Base-by-base conservation (phyloP, 1,140 invertebrate species). In the Theocolax elegans region DNA sequence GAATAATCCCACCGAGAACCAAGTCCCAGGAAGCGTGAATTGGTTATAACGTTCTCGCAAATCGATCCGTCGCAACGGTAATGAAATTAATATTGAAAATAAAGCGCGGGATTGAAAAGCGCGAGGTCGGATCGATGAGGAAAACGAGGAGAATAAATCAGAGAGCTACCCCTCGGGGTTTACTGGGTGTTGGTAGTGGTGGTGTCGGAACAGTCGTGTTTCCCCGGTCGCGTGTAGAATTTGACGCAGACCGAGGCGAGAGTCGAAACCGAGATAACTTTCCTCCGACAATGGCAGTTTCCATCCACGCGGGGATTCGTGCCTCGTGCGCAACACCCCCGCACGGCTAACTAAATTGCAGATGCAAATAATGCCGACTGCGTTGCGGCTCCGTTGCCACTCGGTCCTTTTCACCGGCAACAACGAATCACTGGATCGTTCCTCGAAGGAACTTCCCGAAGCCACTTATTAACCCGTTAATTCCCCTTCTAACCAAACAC, bases 321-420 rank as follows among this genome's bases (percentile, higher is more conserved):
- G 75, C 4, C 67, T 63, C 71, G 66, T 60, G 66, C 44, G 42
- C 65, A 40, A 35, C 51, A 35, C 64, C 35, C 2, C 51, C 7
- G 15, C 21, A 75, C 76, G 72, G 72, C 76, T 80, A 80, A 80
- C 79, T 78, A 74, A 80, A 81, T 81, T 81, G 80, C 77, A 71
- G 80, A 80, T 80, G 80, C 80, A 81, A 81, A 81, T 81, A 80
- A 77, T n/a, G n/a, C 73, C 75, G 74, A 21, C 71, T 67, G 56
- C 75, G 72, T 75, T 73, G n/a, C 73, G 0, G 17, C 9, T 3
- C 3, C 23, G 25, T 0, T 23, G 8, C 48, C 23, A 3, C 48
- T 51, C 7, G 4, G n/a, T n/a, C n/a, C n/a, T 23, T 19, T 51
- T 13, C 17, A 2, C 35, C 7, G 31, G 6, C 35, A 72, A 74